Evolutionary conservation across 1,140 invertebrate species (phyloP), one percentile per base, ranked within the genome.

Genomic region (Globodera ellingtonae): DNA sequence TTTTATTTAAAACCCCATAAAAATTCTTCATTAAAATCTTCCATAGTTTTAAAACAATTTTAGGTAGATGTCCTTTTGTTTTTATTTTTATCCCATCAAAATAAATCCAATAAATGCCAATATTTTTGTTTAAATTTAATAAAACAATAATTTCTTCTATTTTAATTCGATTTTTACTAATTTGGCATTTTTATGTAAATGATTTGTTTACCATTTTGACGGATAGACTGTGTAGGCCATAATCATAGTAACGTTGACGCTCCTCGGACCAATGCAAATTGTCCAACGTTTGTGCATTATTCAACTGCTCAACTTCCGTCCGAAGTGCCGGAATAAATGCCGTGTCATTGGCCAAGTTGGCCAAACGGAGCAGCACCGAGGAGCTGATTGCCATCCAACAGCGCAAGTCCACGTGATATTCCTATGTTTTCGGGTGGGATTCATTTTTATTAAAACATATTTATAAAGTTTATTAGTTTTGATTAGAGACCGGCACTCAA

Each of bases 341-440:
- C 24, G 21, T 72, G 69, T 84, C 84, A 7, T 44, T 44, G 8
- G 75, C 78, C 13, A 93, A 85, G 13, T 93, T 90, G 0, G 94
- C 93, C 65, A 98, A 91, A 71, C 93, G 92, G 18, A 92, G 91
- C 92, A 99, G 93, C 0, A 95, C 93, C 72, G 92, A 92, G 2
- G 95, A 93, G 0, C 94, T 94, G 6, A 97, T 90, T 6, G 94
- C 94, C 89, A 99, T 96, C 98, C 98, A 99, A 86, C 96, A 98
- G 4, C 95, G 92, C 10, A 99, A 90, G 91, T 99, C 98, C 5
- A 99, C 91, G 90, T 99, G 97, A 3, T 95, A 91, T 90, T 99
- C 97, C 70, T 86, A 65, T 66, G 10, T 52, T 52, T 52, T 35
- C 35, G 35, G 35, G 35, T 35, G 35, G 35, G 35, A 35, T 35